These are phyloP conservation scores for Microctenopoma stevenorrisi DNA, from an alignment of 2,797 vertebrate genomes.

Conservation along the genomic window DNA sequence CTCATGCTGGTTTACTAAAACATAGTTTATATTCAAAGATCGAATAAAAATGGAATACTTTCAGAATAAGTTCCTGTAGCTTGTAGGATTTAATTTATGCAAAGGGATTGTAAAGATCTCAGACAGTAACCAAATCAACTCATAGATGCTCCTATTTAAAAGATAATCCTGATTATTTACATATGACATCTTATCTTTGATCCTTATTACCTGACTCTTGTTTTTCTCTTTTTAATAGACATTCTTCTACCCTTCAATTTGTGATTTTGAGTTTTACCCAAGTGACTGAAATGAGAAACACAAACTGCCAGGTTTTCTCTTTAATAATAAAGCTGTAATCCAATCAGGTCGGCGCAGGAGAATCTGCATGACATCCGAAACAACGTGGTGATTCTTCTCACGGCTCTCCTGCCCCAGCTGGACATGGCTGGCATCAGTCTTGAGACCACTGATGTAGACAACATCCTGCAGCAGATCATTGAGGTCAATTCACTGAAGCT, in stretches of 20 bases:
- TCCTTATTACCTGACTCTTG: background rate
- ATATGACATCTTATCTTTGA: background rate
- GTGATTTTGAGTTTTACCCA: background rate
- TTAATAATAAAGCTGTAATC: constrained; percentile 17
- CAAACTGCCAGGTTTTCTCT: background rate
- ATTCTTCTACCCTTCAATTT: background rate
- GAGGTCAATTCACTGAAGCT: constrained; percentile 81
- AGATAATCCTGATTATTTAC: background rate
- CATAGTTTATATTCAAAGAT: no score
- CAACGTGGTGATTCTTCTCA: constrained; percentile 86
- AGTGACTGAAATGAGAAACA: background rate
- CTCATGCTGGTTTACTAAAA: background rate
- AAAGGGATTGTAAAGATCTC: background rate
- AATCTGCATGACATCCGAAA: constrained; percentile 76
- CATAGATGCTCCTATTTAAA: background rate
- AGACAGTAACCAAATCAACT: background rate
- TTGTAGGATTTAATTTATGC: background rate
- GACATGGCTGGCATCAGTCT: constrained; percentile 85
- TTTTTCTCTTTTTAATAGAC: background rate
- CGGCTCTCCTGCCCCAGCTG: constrained; percentile 83
- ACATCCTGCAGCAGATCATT: constrained; percentile 87
- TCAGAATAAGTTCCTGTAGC: background rate
- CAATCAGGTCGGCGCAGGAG: constrained; percentile 74
- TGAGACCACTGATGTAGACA: constrained; percentile 83
- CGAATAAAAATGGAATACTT: background rate